phyloP scores from a whole-genome alignment of 2,888 invertebrate genomes.

The Maniola hyperantus region DNA sequence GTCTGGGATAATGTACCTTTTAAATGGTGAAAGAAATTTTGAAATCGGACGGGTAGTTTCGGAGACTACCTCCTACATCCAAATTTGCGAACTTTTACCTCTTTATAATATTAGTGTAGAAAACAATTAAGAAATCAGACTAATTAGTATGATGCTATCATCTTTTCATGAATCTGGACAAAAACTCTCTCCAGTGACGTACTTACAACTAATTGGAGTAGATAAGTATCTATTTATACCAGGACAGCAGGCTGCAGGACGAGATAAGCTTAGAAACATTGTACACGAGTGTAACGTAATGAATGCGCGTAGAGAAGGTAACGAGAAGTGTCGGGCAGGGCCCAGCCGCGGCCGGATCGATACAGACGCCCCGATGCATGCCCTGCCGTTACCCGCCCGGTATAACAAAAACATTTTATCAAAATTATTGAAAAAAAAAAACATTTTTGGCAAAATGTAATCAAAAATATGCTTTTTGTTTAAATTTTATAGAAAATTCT shows the following conservation, averaged over 20 bases:
- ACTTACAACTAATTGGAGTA: constrained; percentile 7
- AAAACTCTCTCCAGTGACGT: constrained; percentile 3
- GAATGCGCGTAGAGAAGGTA: constrained; percentile 41
- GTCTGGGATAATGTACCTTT: no score
- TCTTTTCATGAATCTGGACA: background rate
- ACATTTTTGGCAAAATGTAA: background rate
- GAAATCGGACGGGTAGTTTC: no score
- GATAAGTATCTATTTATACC: constrained; percentile 12
- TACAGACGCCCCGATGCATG: constrained; percentile 47
- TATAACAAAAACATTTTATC: constrained; percentile 46
- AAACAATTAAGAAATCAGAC: background rate
- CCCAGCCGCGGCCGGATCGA: constrained; percentile 55
- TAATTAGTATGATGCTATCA: background rate
- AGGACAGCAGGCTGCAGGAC: background rate
- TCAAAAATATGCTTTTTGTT: no score
- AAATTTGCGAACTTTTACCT: no score
- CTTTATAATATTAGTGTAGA: no score
- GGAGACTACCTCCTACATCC: no score
- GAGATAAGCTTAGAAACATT: constrained; percentile 10
- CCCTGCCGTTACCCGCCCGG: constrained; percentile 55
- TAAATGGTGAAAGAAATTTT: no score
- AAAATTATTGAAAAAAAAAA: background rate
- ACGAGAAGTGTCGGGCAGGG: constrained; percentile 57
- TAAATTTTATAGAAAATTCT: no score
- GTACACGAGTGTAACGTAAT: constrained; percentile 17